Evolutionary conservation across 2,888 invertebrate species (phyloP).

Genomic region (Allygus modestus): DNA sequence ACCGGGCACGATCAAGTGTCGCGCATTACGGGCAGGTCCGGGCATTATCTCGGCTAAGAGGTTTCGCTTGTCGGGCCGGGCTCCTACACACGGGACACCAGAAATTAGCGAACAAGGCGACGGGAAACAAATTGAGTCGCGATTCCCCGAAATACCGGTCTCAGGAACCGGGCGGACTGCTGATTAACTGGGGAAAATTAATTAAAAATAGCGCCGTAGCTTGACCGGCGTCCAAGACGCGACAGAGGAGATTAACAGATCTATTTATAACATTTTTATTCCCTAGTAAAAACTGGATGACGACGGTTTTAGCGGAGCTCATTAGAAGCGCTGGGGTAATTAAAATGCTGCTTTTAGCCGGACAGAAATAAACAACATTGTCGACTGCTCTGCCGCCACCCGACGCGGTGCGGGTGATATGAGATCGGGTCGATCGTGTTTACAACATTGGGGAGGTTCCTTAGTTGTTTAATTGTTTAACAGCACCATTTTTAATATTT

Average conservation of each 20-base stretch:
- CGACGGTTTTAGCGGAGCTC: constrained; percentile 31
- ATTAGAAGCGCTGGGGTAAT: constrained; percentile 43
- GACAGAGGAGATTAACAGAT: constrained; percentile 26
- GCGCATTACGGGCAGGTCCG: neutral
- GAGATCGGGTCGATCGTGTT: neutral
- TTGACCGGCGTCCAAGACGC: constrained; percentile 31
- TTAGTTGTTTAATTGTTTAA: neutral
- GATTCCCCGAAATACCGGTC: constrained; percentile 47
- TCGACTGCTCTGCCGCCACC: neutral
- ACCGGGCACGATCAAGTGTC: neutral
- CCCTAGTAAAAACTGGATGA: constrained; percentile 45
- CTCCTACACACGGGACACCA: constrained; percentile 14
- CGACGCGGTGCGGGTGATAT: neutral
- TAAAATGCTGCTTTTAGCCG: constrained; percentile 54
- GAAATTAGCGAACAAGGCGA: constrained; percentile 43
- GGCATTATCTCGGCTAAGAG: neutral
- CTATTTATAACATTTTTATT: constrained; percentile 49
- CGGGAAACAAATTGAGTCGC: constrained; percentile 38
- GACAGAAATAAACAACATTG: constrained; percentile 46
- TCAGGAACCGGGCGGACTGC: neutral
- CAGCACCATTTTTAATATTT: no score
- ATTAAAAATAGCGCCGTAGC: constrained; percentile 26
- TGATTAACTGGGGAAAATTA: constrained; percentile 48
- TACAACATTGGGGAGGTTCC: neutral
- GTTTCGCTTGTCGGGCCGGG: constrained; percentile 11